Evolutionary conservation across 92 coral and sea anemone genomes (phyloP).

Genomic region (Diadumene lineata): DNA sequence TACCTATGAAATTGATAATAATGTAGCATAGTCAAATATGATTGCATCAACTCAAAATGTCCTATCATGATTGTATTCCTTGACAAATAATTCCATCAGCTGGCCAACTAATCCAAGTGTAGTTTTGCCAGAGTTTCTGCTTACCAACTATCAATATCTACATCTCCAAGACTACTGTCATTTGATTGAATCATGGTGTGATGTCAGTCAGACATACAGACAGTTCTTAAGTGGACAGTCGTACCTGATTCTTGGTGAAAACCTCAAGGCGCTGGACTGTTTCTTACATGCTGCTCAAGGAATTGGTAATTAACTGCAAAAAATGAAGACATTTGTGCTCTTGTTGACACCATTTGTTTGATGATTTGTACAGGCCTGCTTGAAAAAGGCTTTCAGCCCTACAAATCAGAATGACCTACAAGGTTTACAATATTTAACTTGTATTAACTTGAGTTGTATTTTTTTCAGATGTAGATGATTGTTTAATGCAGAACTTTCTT

Average conservation of each 20-base stretch:
- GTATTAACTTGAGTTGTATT: too few species aligned
- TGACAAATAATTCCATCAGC: constrained; percentile 34
- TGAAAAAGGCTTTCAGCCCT: too few species aligned
- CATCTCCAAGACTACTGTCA: constrained; percentile 87
- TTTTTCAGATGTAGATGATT: constrained; percentile 53
- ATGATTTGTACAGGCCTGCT: too few species aligned
- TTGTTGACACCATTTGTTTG: too few species aligned
- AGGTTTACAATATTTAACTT: too few species aligned
- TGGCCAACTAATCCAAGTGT: constrained; percentile 78
- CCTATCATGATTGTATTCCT: constrained; percentile 6
- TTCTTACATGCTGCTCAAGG: constrained; percentile 82
- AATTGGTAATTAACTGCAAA: constrained; percentile 49
- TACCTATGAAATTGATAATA: too few species aligned
- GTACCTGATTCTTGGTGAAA: constrained; percentile 82
- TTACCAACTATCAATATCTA: constrained; percentile 81
- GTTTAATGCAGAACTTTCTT: constrained; percentile 64
- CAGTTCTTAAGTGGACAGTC: constrained; percentile 89
- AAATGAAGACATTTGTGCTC: neutral
- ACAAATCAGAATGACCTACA: too few species aligned
- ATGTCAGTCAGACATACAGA: constrained; percentile 67
- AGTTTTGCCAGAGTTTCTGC: constrained; percentile 80
- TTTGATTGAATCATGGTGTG: constrained; percentile 74
- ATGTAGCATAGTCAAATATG: too few species aligned
- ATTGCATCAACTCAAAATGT: too few species aligned
- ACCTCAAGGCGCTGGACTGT: constrained; percentile 85